A percentile compares a stretch with the other conserved stretches of the same genome.
These are phyloP conservation scores for Parambassis ranga DNA, from an alignment of 2,797 vertebrate species.

Conservation along the genomic window DNA sequence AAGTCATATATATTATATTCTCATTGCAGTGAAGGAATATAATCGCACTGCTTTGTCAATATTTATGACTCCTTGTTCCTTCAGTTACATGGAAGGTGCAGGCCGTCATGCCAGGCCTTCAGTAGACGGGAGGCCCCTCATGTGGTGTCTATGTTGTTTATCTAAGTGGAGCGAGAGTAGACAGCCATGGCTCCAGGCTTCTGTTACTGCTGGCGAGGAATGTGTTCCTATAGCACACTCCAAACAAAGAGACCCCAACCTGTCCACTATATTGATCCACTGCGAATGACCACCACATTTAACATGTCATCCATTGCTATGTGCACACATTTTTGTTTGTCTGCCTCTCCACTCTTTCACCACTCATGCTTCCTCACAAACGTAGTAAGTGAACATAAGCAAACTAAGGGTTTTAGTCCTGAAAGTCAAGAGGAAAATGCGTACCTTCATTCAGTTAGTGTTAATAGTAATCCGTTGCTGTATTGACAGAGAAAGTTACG, in stretches of 20 bases:
- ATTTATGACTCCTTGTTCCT: constrained; percentile 68
- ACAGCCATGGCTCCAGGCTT: constrained; percentile 89
- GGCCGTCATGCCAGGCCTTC: constrained; percentile 66
- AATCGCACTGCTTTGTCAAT: constrained; percentile 65
- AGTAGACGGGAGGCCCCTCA: constrained; percentile 84
- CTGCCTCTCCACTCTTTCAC: not conserved
- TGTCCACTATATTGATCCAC: constrained; percentile 85
- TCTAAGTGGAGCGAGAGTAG: constrained; percentile 84
- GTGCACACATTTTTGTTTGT: not conserved
- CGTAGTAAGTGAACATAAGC: not conserved
- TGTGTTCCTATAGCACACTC: constrained; percentile 84
- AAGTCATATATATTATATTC: constrained; percentile 21
- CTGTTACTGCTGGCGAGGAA: constrained; percentile 88
- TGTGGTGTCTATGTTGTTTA: constrained; percentile 85
- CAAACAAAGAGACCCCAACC: constrained; percentile 88
- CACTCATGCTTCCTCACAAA: not conserved
- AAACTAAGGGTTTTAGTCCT: constrained; percentile 12
- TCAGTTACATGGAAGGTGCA: constrained; percentile 63
- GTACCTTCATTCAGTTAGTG: too few relatives aligned
- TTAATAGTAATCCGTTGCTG: too few relatives aligned
- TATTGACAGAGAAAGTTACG: too few relatives aligned
- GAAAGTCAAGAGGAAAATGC: too few relatives aligned
- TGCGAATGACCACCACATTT: constrained; percentile 66
- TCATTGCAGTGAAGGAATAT: constrained; percentile 32
- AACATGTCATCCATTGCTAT: constrained; percentile 40